Conservation (phyloP, 2,113 vertebrate genomes). For the Drymodes brunneopygia region DNA sequence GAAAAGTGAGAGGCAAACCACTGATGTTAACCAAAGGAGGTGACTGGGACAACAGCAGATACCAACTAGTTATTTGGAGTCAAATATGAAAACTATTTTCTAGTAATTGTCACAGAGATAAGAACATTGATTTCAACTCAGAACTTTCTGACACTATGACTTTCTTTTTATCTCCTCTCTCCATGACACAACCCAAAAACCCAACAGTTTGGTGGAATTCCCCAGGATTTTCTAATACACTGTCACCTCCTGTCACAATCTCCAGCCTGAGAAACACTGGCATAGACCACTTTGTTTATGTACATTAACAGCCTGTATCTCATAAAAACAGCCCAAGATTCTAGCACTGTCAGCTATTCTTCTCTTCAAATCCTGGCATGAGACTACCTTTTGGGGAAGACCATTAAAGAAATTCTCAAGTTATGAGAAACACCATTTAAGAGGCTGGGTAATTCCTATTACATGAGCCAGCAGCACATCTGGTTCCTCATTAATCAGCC, state of each 20-base stretch:
- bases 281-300: neutral
- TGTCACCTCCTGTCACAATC: neutral
- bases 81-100: neutral
- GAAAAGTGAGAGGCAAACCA: neutral
- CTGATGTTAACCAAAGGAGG: neutral
- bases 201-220: neutral
- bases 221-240: neutral
- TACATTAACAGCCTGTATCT: neutral
- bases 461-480: neutral
- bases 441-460: neutral
- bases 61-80: neutral
- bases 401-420: neutral
- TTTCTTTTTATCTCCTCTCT: neutral
- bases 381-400: neutral
- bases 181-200: neutral
- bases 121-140: neutral
- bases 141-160: neutral
- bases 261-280: neutral
- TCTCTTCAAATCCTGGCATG: neutral
- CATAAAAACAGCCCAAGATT: neutral
- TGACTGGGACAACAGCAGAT: neutral
- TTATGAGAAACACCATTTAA: neutral
- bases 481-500: neutral
- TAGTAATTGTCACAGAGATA: neutral
- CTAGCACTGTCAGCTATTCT: neutral